Base-by-base conservation (phyloP, 2,888 invertebrate genomes). In the Andrena fulva region DNA sequence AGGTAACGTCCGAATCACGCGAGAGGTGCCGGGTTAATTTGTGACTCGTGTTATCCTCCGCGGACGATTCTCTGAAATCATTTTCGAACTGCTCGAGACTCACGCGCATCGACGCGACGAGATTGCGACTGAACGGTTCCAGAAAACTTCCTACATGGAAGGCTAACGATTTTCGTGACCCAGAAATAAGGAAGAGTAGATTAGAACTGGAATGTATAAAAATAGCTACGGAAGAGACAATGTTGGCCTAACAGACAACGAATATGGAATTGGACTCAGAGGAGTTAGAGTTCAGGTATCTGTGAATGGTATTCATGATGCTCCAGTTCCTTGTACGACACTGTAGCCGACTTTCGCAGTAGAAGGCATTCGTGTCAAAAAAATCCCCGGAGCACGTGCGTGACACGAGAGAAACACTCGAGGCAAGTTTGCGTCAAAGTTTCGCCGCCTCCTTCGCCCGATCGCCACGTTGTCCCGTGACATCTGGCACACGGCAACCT, bases 401-500 rank as follows among this genome's bases (percentile, higher is more conserved):
- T 85, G 86, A 87, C 82, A 73, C 81, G 85, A 87, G 85, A 87
- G 89, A 87, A 87, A 89, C 87, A 89, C 87, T 88, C 81, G 83
- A 86, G 82, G 80, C 77, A 67, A 68, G 71, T 72, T 66, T 59
- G 63, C 82, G 76, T 89, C 86, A 88, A 89, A 88, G 89, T 87
- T 87, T 87, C 89, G 88, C 89, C 88, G 88, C 77, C 84, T 84
- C 64, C 54, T 89, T 77, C 67, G 76, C 29, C 74, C 67, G 79
- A 76, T 85, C 79, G 77, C 79, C 84, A 80, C 85, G 85, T 81
- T 85, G 81, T 83, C 81, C 76, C 88, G 89, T 91, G 91, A 92
- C 93, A 93, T 92, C 92, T 93, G 93, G 92, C 90, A 92, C 90
- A 92, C 91, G 92, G 90, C 90, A 91, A 89, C 80, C 92, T 92